Evolutionary conservation across 2,888 invertebrate species (phyloP).

Genomic region (Eupithecia pulchellata): DNA sequence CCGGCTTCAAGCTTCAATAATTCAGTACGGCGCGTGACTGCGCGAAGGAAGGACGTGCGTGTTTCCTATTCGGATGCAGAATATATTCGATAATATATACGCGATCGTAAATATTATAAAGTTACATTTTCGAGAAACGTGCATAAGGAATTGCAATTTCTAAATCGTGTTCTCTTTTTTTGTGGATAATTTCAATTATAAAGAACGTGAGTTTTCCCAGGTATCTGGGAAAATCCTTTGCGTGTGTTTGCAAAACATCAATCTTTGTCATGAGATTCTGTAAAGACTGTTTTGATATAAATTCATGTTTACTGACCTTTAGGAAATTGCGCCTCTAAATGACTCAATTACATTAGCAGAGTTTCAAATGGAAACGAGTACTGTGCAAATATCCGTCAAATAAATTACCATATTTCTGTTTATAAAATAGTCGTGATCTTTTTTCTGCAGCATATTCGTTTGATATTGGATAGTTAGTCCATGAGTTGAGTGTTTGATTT

Average conservation of each 20-base stretch:
- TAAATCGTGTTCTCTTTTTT: constrained; percentile 48
- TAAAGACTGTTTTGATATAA: background rate
- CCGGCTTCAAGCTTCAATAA: constrained; percentile 65
- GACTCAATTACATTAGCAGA: background rate
- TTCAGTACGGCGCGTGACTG: constrained; percentile 79
- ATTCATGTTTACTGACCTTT: background rate
- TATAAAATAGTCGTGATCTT: background rate
- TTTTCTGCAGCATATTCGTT: background rate
- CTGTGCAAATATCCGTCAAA: background rate
- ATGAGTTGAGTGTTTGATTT: background rate
- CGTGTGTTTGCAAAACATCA: constrained; percentile 61
- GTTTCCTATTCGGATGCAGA: constrained; percentile 47
- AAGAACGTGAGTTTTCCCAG: constrained; percentile 56
- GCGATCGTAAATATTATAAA: constrained; percentile 61
- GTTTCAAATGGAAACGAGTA: background rate
- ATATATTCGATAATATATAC: no score
- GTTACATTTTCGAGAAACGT: constrained; percentile 53
- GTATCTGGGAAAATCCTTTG: constrained; percentile 52
- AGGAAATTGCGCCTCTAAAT: constrained; percentile 1
- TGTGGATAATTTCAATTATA: constrained; percentile 54
- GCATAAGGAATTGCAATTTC: constrained; percentile 42
- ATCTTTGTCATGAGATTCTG: constrained; percentile 26
- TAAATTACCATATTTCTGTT: constrained; percentile 4
- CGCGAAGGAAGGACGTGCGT: constrained; percentile 63
- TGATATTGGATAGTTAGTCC: background rate